Evolutionary conservation across 2,113 vertebrate species (phyloP).

Genomic region (Ranitomeya imitator): DNA sequence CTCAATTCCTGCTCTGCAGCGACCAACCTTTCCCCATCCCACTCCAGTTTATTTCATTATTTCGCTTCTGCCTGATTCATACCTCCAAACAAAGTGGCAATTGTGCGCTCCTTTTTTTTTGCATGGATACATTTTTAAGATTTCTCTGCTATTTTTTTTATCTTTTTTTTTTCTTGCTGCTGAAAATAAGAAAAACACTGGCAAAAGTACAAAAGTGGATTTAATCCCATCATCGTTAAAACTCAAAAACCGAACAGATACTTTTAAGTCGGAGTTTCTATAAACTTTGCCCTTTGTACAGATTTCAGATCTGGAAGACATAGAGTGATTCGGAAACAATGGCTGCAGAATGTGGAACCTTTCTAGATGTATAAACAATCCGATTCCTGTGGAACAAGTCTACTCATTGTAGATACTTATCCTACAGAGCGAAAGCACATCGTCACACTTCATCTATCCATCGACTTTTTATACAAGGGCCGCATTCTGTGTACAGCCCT

Average conservation of each 20-base stretch:
- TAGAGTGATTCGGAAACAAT: neutral
- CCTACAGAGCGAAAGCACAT: neutral
- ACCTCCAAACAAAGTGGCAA: conserved; percentile 43
- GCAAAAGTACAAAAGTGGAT: neutral
- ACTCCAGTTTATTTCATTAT: conserved; percentile 46
- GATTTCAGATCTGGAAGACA: neutral
- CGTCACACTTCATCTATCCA: no score
- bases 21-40: conserved; percentile 41
- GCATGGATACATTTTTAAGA: conserved; percentile 41
- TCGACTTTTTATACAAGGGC: neutral
- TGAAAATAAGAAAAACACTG: conserved; percentile 9
- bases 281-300: neutral
- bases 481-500: neutral
- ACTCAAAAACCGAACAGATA: neutral
- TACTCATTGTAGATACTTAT: neutral
- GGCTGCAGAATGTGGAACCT: conserved; percentile 12
- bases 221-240: neutral
- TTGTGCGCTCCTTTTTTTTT: conserved; percentile 32
- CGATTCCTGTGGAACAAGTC: neutral
- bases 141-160: conserved; percentile 24
- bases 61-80: conserved; percentile 34
- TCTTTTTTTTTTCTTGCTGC: neutral
- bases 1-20: conserved; percentile 68
- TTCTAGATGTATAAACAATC: neutral
- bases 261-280: neutral